Percentiles rank a stretch among this genome's conserved stretches.
Evolutionary conservation across 2,888 invertebrate genomes (phyloP).

Genomic region (Protophormia terraenovae): DNA sequence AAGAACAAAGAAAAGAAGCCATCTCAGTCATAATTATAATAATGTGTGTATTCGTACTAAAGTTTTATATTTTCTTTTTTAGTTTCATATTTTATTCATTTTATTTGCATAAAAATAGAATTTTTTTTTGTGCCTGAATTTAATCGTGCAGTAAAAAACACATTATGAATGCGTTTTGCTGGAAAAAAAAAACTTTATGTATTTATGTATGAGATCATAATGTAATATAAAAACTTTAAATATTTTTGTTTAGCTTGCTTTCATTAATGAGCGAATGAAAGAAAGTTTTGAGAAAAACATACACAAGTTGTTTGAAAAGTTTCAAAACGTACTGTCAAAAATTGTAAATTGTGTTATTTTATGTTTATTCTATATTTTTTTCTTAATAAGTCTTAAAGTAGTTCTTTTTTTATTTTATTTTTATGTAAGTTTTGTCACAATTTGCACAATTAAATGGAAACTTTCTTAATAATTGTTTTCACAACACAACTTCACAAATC

Average conservation of each 20-base stretch:
- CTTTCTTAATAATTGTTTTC: neutral
- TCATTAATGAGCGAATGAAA: neutral
- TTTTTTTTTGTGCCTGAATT: constrained; percentile 13
- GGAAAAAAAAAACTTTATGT: constrained; percentile 9
- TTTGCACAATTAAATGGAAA: constrained; percentile 14
- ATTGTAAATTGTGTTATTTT: too few species aligned
- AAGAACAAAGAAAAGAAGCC: constrained; percentile 2
- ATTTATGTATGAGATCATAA: constrained; percentile 33
- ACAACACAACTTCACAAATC: neutral
- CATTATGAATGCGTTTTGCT: constrained; percentile 28
- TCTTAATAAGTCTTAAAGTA: neutral
- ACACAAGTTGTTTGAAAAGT: neutral
- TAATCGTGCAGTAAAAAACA: constrained; percentile 40
- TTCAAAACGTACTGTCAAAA: constrained; percentile 17
- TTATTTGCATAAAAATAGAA: constrained; percentile 42
- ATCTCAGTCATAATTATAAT: constrained; percentile 23
- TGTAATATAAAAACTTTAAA: constrained; percentile 7
- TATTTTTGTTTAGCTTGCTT: neutral
- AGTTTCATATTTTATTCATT: neutral
- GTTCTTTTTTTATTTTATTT: neutral
- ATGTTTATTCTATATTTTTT: neutral
- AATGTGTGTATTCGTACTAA: constrained; percentile 16
- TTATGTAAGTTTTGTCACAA: neutral
- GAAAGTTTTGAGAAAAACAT: neutral
- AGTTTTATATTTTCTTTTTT: neutral